Percentiles rank a stretch among this genome's conserved stretches.
phyloP scores from a whole-genome alignment of 2,113 vertebrate genomes.

The Lophochroa leadbeateri region DNA sequence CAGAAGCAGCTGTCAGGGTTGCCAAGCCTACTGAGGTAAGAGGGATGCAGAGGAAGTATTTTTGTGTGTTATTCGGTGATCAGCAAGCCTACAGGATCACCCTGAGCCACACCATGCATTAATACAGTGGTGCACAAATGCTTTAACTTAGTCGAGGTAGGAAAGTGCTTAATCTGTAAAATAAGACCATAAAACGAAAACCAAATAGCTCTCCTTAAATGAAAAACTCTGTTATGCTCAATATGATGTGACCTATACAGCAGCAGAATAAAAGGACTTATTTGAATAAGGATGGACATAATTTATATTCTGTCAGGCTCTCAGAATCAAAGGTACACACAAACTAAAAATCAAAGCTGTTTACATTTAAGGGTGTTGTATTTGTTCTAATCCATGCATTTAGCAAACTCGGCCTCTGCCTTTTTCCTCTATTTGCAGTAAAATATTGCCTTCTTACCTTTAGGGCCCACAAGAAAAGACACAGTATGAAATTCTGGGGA shows the following conservation, averaged over 20 bases:
- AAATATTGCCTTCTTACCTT: slow-evolving; percentile 44
- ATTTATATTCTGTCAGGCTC: neutral
- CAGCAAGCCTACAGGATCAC: neutral
- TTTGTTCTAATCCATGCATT: slow-evolving; percentile 25
- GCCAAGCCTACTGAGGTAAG: neutral
- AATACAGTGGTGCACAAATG: neutral
- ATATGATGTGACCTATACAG: neutral
- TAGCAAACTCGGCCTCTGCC: neutral
- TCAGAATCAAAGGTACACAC: neutral
- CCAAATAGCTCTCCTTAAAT: neutral
- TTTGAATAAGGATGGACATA: neutral
- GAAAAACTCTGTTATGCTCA: neutral
- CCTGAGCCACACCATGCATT: neutral
- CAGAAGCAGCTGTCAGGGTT: slow-evolving; percentile 17
- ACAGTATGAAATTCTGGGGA: slow-evolving; percentile 52
- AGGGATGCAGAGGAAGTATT: neutral
- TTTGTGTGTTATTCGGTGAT: neutral
- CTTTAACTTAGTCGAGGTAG: neutral
- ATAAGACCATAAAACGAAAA: neutral
- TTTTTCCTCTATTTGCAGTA: neutral
- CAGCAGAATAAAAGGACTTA: neutral
- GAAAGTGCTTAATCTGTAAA: neutral
- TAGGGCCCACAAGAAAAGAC: slow-evolving; percentile 46
- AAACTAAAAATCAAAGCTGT: slow-evolving; percentile 35
- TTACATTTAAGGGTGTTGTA: slow-evolving; percentile 18